Conservation (phyloP, 1,140 invertebrate genomes). For the Papilio xuthus region DNA sequence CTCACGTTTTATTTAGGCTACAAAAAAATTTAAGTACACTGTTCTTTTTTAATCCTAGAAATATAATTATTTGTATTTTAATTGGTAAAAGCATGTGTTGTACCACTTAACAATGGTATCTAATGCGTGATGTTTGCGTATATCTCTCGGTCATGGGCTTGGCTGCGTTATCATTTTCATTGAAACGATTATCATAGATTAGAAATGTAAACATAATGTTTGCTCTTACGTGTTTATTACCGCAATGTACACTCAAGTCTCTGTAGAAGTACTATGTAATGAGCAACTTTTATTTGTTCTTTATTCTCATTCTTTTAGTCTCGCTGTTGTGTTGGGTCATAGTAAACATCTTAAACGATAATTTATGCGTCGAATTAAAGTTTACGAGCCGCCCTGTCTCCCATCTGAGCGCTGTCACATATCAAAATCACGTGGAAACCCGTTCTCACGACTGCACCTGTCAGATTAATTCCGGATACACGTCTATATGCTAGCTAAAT, state of each 20-base stretch:
- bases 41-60: background rate
- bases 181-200: constrained; percentile 7
- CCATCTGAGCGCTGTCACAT: constrained; percentile 60
- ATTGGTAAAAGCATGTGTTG: background rate
- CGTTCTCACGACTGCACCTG: constrained; percentile 62
- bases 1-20: constrained; percentile 17
- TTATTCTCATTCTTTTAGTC: constrained; percentile 51
- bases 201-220: constrained; percentile 32
- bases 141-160: background rate
- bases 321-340: constrained; percentile 58
- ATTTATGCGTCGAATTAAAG: constrained; percentile 70
- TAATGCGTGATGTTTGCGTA: background rate
- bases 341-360: constrained; percentile 62
- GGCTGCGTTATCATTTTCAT: constrained; percentile 6
- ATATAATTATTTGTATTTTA: background rate
- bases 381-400: constrained; percentile 66
- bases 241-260: constrained; percentile 35
- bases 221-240: constrained; percentile 2
- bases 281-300: constrained; percentile 57
- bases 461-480: constrained; percentile 62
- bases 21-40: background rate
- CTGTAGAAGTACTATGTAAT: constrained; percentile 53
- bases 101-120: background rate
- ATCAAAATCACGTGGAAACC: constrained; percentile 63
- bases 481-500: constrained; percentile 49